These are phyloP conservation scores for Drosophila rufa DNA, from an alignment of 1,140 invertebrate species.

Conservation along the genomic window DNA sequence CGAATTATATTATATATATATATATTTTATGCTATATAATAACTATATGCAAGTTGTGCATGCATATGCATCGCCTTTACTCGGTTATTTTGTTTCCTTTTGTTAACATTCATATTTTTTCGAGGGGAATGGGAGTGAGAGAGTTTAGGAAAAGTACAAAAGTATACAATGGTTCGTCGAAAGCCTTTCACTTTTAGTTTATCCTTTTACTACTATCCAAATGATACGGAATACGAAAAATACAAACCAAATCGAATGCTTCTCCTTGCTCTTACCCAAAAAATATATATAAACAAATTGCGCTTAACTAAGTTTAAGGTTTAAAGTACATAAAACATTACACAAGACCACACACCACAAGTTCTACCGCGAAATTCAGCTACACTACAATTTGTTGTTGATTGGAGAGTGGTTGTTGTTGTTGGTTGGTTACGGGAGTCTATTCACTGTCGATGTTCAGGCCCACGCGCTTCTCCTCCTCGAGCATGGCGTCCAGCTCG, in stretches of 20 bases:
- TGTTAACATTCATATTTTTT: slow-evolving; percentile 47
- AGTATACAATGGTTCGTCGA: slow-evolving; percentile 75
- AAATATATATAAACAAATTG: slow-evolving; percentile 44
- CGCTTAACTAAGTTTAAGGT: slow-evolving; percentile 37
- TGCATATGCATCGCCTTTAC: slow-evolving; percentile 44
- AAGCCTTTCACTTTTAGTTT: slow-evolving; percentile 72
- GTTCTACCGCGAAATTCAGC: slow-evolving; percentile 67
- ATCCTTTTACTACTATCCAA: slow-evolving; percentile 30
- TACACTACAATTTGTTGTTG: slow-evolving; percentile 75
- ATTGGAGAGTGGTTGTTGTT: slow-evolving; percentile 47
- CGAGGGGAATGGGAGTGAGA: slow-evolving; percentile 40
- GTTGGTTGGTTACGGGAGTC: slow-evolving; percentile 28
- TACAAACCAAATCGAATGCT: slow-evolving; percentile 14
- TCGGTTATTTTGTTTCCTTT: slow-evolving; percentile 44
- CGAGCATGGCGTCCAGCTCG: slow-evolving; percentile 97
- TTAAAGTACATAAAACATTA: slow-evolving; percentile 44
- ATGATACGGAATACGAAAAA: slow-evolving; percentile 14
- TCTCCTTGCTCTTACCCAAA: background rate
- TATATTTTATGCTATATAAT: slow-evolving; percentile 79
- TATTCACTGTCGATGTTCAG: slow-evolving; percentile 87
- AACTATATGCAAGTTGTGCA: slow-evolving; percentile 70
- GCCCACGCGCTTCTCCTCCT: slow-evolving; percentile 94
- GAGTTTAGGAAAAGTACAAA: slow-evolving; percentile 79
- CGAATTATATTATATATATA: slow-evolving; percentile 49
- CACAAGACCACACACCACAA: slow-evolving; percentile 40